Conservation (phyloP, 2,797 vertebrate genomes). For the Coilia nasus region DNA sequence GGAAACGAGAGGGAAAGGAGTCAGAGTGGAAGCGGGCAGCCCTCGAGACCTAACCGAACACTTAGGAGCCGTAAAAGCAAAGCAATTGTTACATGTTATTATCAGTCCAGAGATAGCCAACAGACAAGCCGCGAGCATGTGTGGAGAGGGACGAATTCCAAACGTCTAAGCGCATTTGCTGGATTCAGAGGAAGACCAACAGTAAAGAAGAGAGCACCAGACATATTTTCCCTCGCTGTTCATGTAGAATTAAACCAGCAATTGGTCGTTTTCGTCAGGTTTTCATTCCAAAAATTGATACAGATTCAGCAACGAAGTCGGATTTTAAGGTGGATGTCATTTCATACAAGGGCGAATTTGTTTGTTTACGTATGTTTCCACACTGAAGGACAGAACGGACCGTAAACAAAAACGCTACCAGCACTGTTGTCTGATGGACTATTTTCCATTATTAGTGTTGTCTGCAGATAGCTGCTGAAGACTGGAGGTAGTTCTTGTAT, state of each 20-base stretch:
- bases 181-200: constrained; percentile 62
- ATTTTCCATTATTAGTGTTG: constrained; percentile 40
- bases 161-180: constrained; percentile 75
- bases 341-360: constrained; percentile 50
- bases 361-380: constrained; percentile 55
- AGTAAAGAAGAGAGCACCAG: constrained; percentile 46
- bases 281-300: constrained; percentile 29
- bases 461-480: not conserved
- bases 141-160: constrained; percentile 68
- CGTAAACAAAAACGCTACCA: constrained; percentile 68
- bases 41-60: not conserved
- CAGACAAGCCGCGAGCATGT: not conserved
- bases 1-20: constrained; percentile 59
- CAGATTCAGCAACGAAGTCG: not conserved
- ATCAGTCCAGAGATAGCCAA: not conserved
- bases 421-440: constrained; percentile 36
- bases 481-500: not conserved
- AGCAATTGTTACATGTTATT: not conserved
- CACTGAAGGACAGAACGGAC: constrained; percentile 52
- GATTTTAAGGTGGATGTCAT: constrained; percentile 40
- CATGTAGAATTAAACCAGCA: constrained; percentile 30
- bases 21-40: constrained; percentile 48
- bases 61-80: not conserved
- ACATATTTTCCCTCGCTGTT: constrained; percentile 47
- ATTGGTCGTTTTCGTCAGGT: constrained; percentile 41